Evolutionary conservation across 2,113 vertebrate genomes (phyloP).

Genomic region (Gopherus flavomarginatus): DNA sequence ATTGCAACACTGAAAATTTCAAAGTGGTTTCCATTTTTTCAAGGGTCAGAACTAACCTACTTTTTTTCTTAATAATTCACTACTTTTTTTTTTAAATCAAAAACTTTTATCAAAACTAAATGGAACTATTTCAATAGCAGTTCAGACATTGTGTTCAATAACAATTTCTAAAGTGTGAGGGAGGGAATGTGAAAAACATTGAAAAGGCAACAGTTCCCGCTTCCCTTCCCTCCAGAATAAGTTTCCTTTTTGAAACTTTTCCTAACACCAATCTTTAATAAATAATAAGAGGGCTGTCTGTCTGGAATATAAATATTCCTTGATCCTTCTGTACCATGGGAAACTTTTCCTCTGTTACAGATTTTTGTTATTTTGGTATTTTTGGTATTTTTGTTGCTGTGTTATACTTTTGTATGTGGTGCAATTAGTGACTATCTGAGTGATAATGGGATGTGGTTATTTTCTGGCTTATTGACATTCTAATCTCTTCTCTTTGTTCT

Average conservation of each 20-base stretch:
- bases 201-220: neutral
- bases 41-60: accelerated
- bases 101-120: neutral
- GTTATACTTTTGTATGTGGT: neutral
- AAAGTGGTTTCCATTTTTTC: neutral
- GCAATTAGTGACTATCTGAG: neutral
- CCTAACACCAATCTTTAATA: neutral
- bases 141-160: neutral
- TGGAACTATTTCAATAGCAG: neutral
- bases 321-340: constrained; percentile 1
- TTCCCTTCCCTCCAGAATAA: neutral
- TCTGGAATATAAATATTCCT: neutral
- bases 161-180: neutral
- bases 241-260: constrained; percentile 57
- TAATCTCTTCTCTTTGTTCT: neutral
- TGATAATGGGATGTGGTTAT: neutral
- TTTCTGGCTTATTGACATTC: neutral
- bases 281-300: neutral
- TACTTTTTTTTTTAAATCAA: too few species aligned
- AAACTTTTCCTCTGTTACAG: constrained; percentile 21
- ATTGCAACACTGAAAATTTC: neutral
- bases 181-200: accelerated
- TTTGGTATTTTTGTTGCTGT: constrained; percentile 1
- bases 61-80: neutral
- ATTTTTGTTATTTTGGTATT: neutral